Evolutionary conservation across 2,797 vertebrate genomes (phyloP).

Genomic region (Coregonus suidteri): DNA sequence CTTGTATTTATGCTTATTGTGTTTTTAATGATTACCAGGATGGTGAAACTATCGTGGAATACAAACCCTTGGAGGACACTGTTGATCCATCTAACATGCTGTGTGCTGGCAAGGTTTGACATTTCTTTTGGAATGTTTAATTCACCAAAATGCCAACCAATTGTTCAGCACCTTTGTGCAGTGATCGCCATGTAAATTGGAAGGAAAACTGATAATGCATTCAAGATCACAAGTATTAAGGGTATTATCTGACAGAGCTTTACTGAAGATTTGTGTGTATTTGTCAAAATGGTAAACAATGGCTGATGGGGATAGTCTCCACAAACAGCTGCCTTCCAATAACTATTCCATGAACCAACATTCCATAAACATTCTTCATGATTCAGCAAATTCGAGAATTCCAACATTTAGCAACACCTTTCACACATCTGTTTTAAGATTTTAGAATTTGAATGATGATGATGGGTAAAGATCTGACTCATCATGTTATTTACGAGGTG

Average conservation of each 20-base stretch:
- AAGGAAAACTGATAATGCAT: not conserved
- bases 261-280: too few relatives aligned
- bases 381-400: too few relatives aligned
- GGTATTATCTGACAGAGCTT: not conserved
- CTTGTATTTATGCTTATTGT: not conserved
- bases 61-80: conserved; percentile 87
- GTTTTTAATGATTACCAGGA: conserved; percentile 74
- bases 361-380: too few relatives aligned
- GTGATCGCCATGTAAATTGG: not conserved
- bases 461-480: not conserved
- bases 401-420: too few relatives aligned
- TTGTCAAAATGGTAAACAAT: not conserved
- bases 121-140: not conserved
- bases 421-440: not conserved
- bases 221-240: not conserved
- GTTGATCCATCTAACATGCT: conserved; percentile 92
- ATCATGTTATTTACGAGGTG: not conserved
- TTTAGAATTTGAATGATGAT: not conserved
- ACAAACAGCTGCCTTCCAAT: not conserved
- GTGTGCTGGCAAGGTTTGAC: conserved; percentile 90
- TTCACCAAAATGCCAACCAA: not conserved
- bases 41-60: conserved; percentile 89
- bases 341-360: not conserved
- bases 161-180: not conserved
- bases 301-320: not conserved